Evolutionary conservation across 2,888 invertebrate species (phyloP), one percentile per base, ranked within the genome.

Genomic region (Drosophila crucigera): DNA sequence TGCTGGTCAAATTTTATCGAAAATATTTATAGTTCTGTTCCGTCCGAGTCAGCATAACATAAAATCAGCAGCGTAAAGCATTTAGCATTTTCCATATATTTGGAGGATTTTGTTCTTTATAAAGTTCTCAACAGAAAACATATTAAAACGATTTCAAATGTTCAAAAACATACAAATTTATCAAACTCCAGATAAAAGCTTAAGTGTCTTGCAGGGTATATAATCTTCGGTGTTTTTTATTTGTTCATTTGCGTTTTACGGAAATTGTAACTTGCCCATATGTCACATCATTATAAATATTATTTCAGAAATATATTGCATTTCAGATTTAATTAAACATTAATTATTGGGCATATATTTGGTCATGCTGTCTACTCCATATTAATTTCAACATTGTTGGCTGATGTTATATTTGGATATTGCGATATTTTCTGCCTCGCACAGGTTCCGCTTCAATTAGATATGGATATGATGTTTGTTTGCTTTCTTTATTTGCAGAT

Each of bases 381-480:
- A 50, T 41, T 47, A 11, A 28, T 49, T 63, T 19, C 19, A 54
- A 37, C 54, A 64, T 11, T 37, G 31, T 67, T 58, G 62, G 67
- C 68, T 72, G 62, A 65, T 80, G 61, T 72, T 60, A 33, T 55
- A 50, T 71, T 64, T 37, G 80, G 58, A 60, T 65, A 76, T 79
- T 80, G 68, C 67, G 73, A 71, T 68, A 67, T 35, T 11, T 10
- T 4, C 30, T 79, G 64, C 71, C 71, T 76, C 35, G 60, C 71
- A 50, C 63, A 22, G 66, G 41, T 60, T 78, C 68, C 68, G 70
- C 82, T 83, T 77, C 91, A 89, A 88, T 88, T 89, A 86, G 79
- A 88, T 87, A 90, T 86, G 78, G 75, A 83, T 74, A 80, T 75
- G 74, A 76, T 83, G 78, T 85, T 84, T 82, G 82, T 81, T 25